phyloP scores from a whole-genome alignment of 2,113 vertebrate species.

The Antennarius striatus region DNA sequence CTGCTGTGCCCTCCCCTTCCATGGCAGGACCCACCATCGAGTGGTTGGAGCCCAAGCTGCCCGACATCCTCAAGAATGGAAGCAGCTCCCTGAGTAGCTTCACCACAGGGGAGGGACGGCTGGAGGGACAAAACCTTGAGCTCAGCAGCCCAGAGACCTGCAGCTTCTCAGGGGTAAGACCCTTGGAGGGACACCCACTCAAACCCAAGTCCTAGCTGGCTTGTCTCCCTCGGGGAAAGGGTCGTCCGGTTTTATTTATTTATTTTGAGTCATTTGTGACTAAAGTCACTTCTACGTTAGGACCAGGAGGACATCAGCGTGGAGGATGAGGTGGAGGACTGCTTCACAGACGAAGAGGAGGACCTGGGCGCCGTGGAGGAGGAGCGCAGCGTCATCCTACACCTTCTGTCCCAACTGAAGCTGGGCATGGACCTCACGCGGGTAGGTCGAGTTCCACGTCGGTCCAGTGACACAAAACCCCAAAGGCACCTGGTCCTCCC shows the following conservation, averaged over 20 bases:
- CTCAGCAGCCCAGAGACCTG: constrained; percentile 81
- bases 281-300: constrained; percentile 62
- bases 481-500: not conserved
- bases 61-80: constrained; percentile 94
- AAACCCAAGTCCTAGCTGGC: not conserved
- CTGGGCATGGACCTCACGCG: constrained; percentile 98
- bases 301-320: constrained; percentile 90
- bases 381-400: constrained; percentile 95
- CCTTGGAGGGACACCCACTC: not conserved
- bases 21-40: constrained; percentile 89
- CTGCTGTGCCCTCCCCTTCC: constrained; percentile 69
- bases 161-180: constrained; percentile 88
- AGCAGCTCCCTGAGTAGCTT: constrained; percentile 81
- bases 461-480: not conserved
- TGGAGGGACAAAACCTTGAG: constrained; percentile 80
- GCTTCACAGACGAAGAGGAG: constrained; percentile 86
- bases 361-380: constrained; percentile 94
- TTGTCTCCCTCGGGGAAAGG: not conserved
- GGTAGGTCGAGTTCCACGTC: constrained; percentile 80
- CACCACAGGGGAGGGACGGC: constrained; percentile 76
- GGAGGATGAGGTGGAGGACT: constrained; percentile 91
- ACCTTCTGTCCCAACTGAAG: constrained; percentile 97
- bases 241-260: not conserved
- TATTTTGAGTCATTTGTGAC: not conserved
- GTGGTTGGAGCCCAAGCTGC: constrained; percentile 95